Evolutionary conservation across 1,140 invertebrate species (phyloP).

Genomic region (Eueides isabella): DNA sequence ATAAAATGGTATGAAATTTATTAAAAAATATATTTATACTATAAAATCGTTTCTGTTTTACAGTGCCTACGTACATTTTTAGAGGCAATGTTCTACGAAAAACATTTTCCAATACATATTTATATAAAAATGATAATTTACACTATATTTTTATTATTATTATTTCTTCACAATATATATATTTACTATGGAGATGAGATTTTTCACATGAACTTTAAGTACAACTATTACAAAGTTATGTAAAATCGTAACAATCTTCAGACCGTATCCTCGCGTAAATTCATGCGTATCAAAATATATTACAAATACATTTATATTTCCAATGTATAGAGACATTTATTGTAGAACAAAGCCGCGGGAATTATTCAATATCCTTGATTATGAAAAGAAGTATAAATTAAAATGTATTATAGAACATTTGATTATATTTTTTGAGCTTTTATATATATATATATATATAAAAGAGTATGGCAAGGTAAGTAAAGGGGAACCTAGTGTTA

Average conservation of each 20-base stretch:
- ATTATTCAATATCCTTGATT: background rate
- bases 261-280: slow-evolving; percentile 57
- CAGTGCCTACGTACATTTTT: background rate
- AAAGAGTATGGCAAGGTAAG: too few species aligned
- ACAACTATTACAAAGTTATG: slow-evolving; percentile 60
- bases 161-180: slow-evolving; percentile 48
- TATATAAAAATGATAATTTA: slow-evolving; percentile 48
- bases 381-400: background rate
- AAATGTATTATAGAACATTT: background rate
- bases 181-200: slow-evolving; percentile 47
- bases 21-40: background rate
- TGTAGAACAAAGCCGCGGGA: slow-evolving; percentile 24
- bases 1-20: background rate
- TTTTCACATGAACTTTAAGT: slow-evolving; percentile 58
- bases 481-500: too few species aligned
- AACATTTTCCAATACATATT: slow-evolving; percentile 33
- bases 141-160: slow-evolving; percentile 48
- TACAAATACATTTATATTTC: slow-evolving; percentile 57
- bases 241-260: slow-evolving; percentile 27
- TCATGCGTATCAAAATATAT: slow-evolving; percentile 77
- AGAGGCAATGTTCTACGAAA: slow-evolving; percentile 8
- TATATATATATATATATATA: too few species aligned
- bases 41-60: background rate
- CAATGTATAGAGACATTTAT: slow-evolving; percentile 49
- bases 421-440: too few species aligned